Evolutionary conservation across 2,797 vertebrate genomes (phyloP).

Genomic region (Australoheros facetus): DNA sequence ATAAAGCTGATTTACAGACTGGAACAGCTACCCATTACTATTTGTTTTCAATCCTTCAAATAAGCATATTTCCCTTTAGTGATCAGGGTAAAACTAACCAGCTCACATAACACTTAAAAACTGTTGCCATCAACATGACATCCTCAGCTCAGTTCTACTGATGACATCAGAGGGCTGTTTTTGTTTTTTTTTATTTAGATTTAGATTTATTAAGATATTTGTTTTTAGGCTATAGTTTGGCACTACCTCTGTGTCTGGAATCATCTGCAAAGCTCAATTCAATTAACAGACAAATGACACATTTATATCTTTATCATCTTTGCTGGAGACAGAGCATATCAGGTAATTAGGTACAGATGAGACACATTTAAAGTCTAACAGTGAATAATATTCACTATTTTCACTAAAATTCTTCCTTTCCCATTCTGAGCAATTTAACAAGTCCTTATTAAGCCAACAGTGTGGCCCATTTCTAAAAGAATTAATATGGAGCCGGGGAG

Average conservation of each 20-base stretch:
- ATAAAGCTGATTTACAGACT: not conserved
- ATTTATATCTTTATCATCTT: not conserved
- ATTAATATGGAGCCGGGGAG: constrained; percentile 18
- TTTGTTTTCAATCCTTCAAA: not conserved
- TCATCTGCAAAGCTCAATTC: not conserved
- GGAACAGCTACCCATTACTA: not conserved
- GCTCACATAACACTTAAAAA: not conserved
- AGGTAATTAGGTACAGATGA: not conserved
- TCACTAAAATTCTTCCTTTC: not conserved
- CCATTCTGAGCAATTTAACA: not conserved
- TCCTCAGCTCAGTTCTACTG: not conserved
- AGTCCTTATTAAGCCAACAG: constrained; percentile 44
- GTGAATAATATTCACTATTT: not conserved
- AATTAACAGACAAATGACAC: not conserved
- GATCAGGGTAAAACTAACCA: not conserved
- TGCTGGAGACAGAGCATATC: not conserved
- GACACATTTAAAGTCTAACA: not conserved
- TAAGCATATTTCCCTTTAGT: not conserved
- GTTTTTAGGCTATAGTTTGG: not conserved
- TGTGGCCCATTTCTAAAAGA: not conserved
- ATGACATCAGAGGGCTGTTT: constrained; percentile 1
- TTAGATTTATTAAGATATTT: constrained; percentile 12
- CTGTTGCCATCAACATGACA: not conserved
- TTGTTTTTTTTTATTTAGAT: not conserved
- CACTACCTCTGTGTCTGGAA: not conserved